These are phyloP conservation scores for Drosophila sp. DNA, from an alignment of 1,140 invertebrate genomes.

Conservation along the genomic window DNA sequence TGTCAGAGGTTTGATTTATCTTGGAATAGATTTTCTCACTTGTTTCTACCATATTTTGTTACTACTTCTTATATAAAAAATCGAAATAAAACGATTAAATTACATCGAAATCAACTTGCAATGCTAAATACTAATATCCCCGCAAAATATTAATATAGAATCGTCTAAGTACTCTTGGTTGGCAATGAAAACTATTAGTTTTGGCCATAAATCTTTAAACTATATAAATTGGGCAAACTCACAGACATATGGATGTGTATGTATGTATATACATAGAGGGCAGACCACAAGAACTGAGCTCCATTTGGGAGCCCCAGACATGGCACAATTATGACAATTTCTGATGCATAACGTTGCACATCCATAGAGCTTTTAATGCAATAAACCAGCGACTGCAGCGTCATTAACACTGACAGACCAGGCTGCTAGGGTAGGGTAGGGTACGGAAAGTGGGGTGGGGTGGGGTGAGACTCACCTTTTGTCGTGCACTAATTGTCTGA, in stretches of 20 bases:
- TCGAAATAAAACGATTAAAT: too few species aligned
- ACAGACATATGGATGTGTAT: conserved; percentile 18
- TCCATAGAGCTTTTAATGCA: conserved; percentile 73
- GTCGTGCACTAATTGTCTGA: conserved; percentile 77
- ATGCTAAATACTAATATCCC: too few species aligned
- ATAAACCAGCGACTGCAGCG: conserved; percentile 65
- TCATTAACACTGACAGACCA: conserved; percentile 69
- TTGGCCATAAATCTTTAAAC: conserved; percentile 64
- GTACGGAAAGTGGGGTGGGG: background rate
- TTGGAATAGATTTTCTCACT: too few species aligned
- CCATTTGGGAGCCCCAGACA: conserved; percentile 57
- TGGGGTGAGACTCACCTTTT: conserved; percentile 40
- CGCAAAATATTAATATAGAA: conserved; percentile 14
- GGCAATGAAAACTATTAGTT: conserved; percentile 72
- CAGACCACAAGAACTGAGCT: conserved; percentile 46
- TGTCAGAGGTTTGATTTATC: too few species aligned
- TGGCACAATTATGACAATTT: conserved; percentile 81
- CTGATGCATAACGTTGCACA: conserved; percentile 73
- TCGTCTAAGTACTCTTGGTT: conserved; percentile 42
- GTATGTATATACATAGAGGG: conserved; percentile 4
- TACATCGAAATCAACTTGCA: too few species aligned
- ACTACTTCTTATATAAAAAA: too few species aligned
- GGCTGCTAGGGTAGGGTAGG: background rate
- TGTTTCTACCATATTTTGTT: too few species aligned
- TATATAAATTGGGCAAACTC: conserved; percentile 28